These are phyloP conservation scores for Plusia festucae DNA, from an alignment of 2,888 invertebrate species.

Conservation along the genomic window DNA sequence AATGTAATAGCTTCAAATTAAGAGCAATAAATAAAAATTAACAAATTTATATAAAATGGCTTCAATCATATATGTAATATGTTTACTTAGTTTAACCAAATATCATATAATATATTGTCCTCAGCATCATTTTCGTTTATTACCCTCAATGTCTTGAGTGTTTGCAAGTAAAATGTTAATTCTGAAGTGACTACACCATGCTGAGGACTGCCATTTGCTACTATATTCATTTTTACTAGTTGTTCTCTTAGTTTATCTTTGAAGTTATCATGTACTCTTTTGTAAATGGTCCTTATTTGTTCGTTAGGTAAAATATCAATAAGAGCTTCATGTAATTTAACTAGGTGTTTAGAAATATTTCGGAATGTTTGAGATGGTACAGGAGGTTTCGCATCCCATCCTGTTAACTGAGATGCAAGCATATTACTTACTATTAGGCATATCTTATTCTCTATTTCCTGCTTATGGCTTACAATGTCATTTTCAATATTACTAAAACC, in stretches of 20 bases:
- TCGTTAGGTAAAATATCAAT: conserved; percentile 94
- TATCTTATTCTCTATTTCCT: conserved; percentile 97
- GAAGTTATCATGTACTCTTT: conserved; percentile 95
- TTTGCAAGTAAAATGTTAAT: conserved; percentile 96
- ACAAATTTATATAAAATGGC: conserved; percentile 42
- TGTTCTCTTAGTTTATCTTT: conserved; percentile 96
- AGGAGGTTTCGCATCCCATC: conserved; percentile 98
- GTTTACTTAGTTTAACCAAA: conserved; percentile 91
- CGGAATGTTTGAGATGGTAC: conserved; percentile 97
- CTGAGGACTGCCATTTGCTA: conserved; percentile 98
- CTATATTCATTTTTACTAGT: conserved; percentile 95
- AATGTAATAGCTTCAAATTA: conserved; percentile 17
- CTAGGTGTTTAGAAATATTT: conserved; percentile 96
- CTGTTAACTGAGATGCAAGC: conserved; percentile 93
- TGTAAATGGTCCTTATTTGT: conserved; percentile 93
- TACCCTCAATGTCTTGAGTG: conserved; percentile 94
- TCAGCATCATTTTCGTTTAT: conserved; percentile 93
- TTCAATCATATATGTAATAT: conserved; percentile 30
- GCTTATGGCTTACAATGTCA: conserved; percentile 96
- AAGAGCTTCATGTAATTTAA: conserved; percentile 97
- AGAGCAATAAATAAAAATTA: conserved; percentile 41
- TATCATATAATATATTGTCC: conserved; percentile 94
- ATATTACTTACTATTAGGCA: conserved; percentile 96
- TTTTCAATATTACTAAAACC: conserved; percentile 93
- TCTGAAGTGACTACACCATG: conserved; percentile 98